phyloP scores from a whole-genome alignment of 1,140 invertebrate genomes.

The Myzus persicae region DNA sequence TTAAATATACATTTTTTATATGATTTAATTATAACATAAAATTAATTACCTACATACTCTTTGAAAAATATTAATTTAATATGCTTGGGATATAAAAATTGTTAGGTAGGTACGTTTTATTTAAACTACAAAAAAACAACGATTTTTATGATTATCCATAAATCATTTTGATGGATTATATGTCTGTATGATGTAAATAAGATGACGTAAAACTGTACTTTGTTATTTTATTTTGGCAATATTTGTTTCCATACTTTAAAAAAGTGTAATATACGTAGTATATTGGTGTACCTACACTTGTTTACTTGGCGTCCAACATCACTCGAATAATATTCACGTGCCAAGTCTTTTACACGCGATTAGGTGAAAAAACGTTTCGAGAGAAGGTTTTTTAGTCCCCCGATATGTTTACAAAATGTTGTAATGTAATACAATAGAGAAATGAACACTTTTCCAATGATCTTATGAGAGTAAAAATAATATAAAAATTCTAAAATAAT shows the following conservation, averaged over 20 bases:
- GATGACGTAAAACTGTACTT: not conserved
- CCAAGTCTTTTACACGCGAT: not conserved
- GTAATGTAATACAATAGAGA: not conserved
- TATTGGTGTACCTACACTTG: not conserved
- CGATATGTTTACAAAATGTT: conserved; percentile 13
- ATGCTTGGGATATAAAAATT: not conserved
- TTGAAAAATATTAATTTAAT: not conserved
- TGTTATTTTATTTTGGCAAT: conserved; percentile 18
- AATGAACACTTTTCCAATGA: not conserved
- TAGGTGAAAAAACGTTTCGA: not conserved
- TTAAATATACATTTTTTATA: not conserved
- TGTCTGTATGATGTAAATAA: not conserved
- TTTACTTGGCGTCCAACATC: not conserved
- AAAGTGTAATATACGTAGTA: not conserved
- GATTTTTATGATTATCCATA: conserved; percentile 3
- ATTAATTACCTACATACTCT: not conserved
- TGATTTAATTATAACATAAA: not conserved
- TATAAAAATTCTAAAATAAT: not conserved
- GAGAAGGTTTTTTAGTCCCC: not conserved
- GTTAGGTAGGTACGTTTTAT: not conserved
- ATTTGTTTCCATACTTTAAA: not conserved
- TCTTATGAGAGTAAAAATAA: not conserved
- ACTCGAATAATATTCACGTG: conserved; percentile 17
- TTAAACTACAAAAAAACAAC: not conserved
- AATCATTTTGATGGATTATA: conserved; percentile 13